Evolutionary conservation across 2,113 vertebrate species (phyloP).

Genomic region (Nesoenas mayeri): DNA sequence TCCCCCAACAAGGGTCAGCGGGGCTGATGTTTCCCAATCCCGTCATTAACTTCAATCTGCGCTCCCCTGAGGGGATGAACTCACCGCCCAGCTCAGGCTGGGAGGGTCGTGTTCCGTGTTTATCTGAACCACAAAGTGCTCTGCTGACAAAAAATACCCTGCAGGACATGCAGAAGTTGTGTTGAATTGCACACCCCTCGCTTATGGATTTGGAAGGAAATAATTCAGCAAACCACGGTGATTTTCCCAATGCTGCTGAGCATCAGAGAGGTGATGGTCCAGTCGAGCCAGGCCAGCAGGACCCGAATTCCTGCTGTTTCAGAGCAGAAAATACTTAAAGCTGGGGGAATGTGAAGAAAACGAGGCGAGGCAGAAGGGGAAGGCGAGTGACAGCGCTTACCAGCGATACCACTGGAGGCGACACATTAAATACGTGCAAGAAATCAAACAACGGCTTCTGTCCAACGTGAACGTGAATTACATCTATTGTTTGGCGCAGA

Average conservation of each 20-base stretch:
- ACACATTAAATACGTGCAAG: not conserved
- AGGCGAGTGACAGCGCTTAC: rapidly evolving
- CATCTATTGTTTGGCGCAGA: rapidly evolving
- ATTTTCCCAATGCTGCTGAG: not conserved
- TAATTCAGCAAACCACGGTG: rapidly evolving
- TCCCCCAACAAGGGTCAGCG: not conserved
- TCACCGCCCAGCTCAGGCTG: not conserved
- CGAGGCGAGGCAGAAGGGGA: not conserved
- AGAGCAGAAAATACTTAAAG: not conserved
- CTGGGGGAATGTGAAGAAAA: not conserved
- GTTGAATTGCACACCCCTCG: not conserved
- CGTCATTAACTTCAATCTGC: rapidly evolving
- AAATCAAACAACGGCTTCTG: not conserved
- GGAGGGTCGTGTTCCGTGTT: not conserved
- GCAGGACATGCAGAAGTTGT: rapidly evolving
- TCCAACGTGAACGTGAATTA: rapidly evolving
- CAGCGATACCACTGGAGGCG: not conserved
- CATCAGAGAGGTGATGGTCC: not conserved
- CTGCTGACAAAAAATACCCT: not conserved
- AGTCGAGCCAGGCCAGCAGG: rapidly evolving
- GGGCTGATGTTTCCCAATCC: not conserved
- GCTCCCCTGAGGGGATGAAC: not conserved
- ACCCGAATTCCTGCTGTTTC: not conserved
- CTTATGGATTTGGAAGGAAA: rapidly evolving
- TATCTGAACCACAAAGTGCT: not conserved